Evolutionary conservation across 1,140 invertebrate species (phyloP).

Genomic region (Bombus pyrosoma): DNA sequence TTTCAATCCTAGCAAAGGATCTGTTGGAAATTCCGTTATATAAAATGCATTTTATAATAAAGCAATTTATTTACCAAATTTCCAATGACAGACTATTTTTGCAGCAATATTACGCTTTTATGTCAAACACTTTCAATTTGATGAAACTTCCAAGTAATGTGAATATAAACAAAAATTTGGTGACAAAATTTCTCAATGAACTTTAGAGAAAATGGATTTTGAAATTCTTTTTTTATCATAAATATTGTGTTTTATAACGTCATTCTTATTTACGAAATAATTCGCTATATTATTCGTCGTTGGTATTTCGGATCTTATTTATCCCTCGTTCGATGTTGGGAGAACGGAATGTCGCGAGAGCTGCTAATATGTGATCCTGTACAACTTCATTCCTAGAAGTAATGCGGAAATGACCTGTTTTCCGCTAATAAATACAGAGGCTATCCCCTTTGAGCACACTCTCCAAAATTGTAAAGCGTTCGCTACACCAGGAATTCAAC

Average conservation of each 20-base stretch:
- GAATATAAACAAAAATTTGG: background rate
- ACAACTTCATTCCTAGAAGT: constrained; percentile 20
- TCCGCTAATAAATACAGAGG: constrained; percentile 22
- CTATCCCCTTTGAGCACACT: background rate
- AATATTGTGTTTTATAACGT: background rate
- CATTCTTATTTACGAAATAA: background rate
- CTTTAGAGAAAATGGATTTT: background rate
- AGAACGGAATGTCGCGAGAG: background rate
- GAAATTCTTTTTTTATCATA: no score
- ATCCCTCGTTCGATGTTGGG: background rate
- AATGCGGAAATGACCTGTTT: constrained; percentile 45
- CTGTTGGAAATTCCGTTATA: no score
- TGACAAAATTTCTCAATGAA: background rate
- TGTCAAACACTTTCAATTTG: no score
- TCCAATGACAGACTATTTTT: no score
- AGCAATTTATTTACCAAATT: no score
- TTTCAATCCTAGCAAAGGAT: no score
- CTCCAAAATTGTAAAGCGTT: constrained; percentile 5
- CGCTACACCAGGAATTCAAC: background rate
- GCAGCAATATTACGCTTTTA: no score
- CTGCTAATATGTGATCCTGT: background rate
- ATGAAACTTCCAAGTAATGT: no score
- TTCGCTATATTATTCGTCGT: background rate
- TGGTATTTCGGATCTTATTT: no score
- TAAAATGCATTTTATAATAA: no score